A percentile compares a stretch with the other conserved stretches of the same genome.
Evolutionary conservation across 1,140 invertebrate species (phyloP).

Genomic region (Trachelipus rathkii): DNA sequence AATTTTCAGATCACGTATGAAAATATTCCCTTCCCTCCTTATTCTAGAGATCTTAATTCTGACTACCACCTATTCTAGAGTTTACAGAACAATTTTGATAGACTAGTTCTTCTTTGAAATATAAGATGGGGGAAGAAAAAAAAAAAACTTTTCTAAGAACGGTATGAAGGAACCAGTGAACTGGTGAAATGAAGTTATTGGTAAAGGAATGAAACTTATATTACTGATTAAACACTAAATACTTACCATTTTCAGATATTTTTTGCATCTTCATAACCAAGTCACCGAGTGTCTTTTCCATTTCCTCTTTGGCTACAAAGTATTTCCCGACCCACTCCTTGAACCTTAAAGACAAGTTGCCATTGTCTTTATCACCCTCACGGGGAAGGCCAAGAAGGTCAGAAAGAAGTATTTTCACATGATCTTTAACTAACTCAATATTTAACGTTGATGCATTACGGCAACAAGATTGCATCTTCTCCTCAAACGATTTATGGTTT

Average conservation of each 20-base stretch:
- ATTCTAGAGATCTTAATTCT: too few relatives aligned
- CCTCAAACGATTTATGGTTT: not conserved
- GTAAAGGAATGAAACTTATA: too few relatives aligned
- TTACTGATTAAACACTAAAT: not conserved
- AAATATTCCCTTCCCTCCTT: too few relatives aligned
- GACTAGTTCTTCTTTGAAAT: too few relatives aligned
- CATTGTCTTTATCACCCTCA: conserved; percentile 13
- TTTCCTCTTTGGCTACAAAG: conserved; percentile 53
- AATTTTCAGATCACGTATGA: too few relatives aligned
- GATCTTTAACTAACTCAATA: conserved; percentile 27
- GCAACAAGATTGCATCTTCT: not conserved
- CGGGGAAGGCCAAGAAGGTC: conserved; percentile 46
- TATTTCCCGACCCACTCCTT: conserved; percentile 52
- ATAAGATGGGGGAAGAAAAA: too few relatives aligned
- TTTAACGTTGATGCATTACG: not conserved
- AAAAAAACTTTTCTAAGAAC: too few relatives aligned
- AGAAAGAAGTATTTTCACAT: conserved; percentile 48
- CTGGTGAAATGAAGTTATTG: too few relatives aligned
- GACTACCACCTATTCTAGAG: too few relatives aligned
- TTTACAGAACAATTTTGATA: too few relatives aligned
- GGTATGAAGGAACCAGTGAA: too few relatives aligned
- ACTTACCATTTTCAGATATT: conserved; percentile 22
- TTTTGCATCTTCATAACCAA: conserved; percentile 49
- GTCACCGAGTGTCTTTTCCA: conserved; percentile 51
- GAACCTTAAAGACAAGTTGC: conserved; percentile 51